Base-by-base conservation (phyloP, 2,888 invertebrate species). In the Epinotia ramella region DNA sequence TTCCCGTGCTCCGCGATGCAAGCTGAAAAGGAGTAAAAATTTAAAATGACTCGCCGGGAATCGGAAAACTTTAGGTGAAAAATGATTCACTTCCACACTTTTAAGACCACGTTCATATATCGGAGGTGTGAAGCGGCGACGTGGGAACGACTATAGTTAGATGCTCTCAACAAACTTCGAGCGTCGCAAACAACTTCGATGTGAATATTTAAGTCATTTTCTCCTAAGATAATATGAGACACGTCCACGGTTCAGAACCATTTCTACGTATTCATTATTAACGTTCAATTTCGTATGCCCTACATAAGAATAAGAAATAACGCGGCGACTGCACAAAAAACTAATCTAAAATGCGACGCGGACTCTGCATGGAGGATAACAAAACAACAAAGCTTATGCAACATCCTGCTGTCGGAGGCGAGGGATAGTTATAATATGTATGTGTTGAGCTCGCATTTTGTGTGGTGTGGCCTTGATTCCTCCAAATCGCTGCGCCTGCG, bases 301-400 rank as follows among this genome's bases (percentile, higher is more conserved):
- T 80, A 79, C 77, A 77, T 78, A 78, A 77, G 81, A 82, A 85
- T 80, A 84, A 86, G 81, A 84, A 86, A 83, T 83, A 85, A 79
- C 81, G 82, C 82, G 81, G 80, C 81, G 81, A 82, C 81, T 84
- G 80, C 84, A 89, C 87, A 93, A 94, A 93, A 93, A 93, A 92
- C 89, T 90, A 91, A 92, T 93, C 87, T 89, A 87, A 92, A 92
- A 92, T 93, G 88, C 93, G 89, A 88, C 86, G 90, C 86, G 84
- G 88, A 83, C 85, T 88, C 84, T 86, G 86, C 86, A 88, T 81
- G 86, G 80, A 86, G 89, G 88, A 91, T 91, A 92, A 94, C 90
- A 93, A 93, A 93, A 92, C 92, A 90, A 92, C 91, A 88, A 90
- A 89, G 89, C 90, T 94, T 94, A 94, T 94, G 93, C 93, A 94